Evolutionary conservation across 2,888 invertebrate species (phyloP).

Genomic region (Electrophaes corylata): DNA sequence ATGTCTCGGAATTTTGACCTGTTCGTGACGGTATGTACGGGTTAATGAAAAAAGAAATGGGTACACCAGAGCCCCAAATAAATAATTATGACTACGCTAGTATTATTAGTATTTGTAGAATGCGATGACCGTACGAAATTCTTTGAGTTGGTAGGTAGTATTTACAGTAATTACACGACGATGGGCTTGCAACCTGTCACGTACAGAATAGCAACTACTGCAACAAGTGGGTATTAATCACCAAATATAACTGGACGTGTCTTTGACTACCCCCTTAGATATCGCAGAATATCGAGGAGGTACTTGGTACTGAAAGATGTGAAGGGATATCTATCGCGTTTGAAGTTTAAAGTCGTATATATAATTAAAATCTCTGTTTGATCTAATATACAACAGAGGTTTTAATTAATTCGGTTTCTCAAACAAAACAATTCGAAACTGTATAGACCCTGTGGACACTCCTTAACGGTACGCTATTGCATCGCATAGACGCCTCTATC

Average conservation of each 20-base stretch:
- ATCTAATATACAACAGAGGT: too few species aligned
- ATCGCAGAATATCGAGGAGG: too few species aligned
- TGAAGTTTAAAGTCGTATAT: too few species aligned
- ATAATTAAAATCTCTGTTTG: too few species aligned
- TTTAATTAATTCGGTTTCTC: neutral
- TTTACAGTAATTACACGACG: neutral
- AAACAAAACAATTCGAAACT: neutral
- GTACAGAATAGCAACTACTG: too few species aligned
- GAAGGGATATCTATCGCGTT: too few species aligned
- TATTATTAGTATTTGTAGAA: constrained; percentile 6
- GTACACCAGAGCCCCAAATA: constrained; percentile 10
- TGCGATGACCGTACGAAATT: constrained; percentile 6
- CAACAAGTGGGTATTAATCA: too few species aligned
- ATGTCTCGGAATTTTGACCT: constrained; percentile 6
- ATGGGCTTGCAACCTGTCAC: too few species aligned
- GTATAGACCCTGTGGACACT: neutral
- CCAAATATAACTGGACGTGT: too few species aligned
- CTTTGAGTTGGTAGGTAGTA: neutral
- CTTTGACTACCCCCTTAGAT: too few species aligned
- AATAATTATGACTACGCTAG: constrained; percentile 19
- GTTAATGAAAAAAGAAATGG: constrained; percentile 21
- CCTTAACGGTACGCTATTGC: constrained; percentile 1
- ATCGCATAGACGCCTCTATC: constrained; percentile 37
- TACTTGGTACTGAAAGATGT: too few species aligned
- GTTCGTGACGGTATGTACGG: constrained; percentile 21